Evolutionary conservation across 2,888 invertebrate species (phyloP), one percentile per base, ranked within the genome.

Genomic region (Erannis defoliaria): DNA sequence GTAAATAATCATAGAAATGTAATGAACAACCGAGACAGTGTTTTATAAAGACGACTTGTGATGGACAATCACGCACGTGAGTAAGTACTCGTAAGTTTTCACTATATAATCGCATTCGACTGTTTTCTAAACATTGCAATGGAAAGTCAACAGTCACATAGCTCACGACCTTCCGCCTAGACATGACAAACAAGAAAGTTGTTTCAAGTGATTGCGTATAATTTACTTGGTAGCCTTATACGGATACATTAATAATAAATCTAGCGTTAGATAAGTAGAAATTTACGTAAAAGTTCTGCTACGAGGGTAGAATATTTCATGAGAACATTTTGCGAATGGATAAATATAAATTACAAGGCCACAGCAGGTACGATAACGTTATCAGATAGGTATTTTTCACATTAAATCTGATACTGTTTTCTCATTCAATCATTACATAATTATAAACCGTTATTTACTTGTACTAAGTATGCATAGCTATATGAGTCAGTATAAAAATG

Each of bases 111-210:
- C n/a, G n/a, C n/a, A n/a, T n/a, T n/a, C n/a, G n/a, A n/a, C n/a
- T 26, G 16, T 49, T 14, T 48, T 42, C 21, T 33, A 23, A 35
- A 33, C 26, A 10, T 10, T 38, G 19, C 21, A 56, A 56, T 49
- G 53, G 57, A 61, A 65, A 65, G 58, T 56, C 29, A 57, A 49
- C 48, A 64, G 56, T 60, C 31, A 60, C 37, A 57, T 5, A 26
- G 29, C 63, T 46, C 43, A 42, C 60, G 62, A 64, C 63, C 62
- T 64, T 62, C 45, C 48, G 35, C 21, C 40, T 40, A 51, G 50
- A 55, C 50, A 58, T 60, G 64, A 61, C 56, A 63, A 66, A 58
- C 60, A 62, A 66, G 62, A 70, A 66, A 70, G 70, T 64, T 64
- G 62, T 56, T 64, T 53, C 58, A 64, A 42, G 55, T 65, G 61